These are phyloP conservation scores for Paradoxurus hermaphroditus DNA, from an alignment of 2,113 vertebrate species.

Conservation along the genomic window DNA sequence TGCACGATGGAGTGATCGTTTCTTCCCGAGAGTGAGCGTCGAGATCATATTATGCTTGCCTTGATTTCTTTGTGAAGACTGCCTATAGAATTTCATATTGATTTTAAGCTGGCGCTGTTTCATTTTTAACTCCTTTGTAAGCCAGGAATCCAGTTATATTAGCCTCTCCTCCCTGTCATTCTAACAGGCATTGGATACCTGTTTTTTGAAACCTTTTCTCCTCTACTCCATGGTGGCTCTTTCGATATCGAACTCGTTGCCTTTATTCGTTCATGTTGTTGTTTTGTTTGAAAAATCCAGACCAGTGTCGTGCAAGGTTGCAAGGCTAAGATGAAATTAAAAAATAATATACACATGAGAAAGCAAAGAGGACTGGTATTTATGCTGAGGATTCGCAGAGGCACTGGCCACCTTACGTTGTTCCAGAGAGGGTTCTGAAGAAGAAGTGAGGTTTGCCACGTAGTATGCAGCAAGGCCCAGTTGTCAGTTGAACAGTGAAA, in stretches of 20 bases:
- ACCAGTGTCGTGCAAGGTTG: neutral
- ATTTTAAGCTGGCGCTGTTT: slow-evolving; percentile 66
- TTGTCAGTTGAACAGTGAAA: neutral
- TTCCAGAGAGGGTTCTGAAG: neutral
- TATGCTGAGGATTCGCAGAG: neutral
- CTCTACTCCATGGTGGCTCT: neutral
- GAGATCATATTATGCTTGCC: slow-evolving; percentile 68
- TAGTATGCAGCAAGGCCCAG: neutral
- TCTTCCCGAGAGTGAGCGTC: slow-evolving; percentile 41
- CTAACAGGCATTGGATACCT: neutral
- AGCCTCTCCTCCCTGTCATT: slow-evolving; percentile 28
- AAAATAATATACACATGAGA: neutral
- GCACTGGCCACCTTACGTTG: neutral
- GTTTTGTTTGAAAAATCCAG: neutral
- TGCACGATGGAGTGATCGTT: neutral
- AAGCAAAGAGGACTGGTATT: neutral
- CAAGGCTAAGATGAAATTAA: neutral
- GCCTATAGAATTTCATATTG: slow-evolving; percentile 76
- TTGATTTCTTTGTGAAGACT: slow-evolving; percentile 74
- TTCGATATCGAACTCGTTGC: neutral
- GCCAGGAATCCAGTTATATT: slow-evolving; percentile 39
- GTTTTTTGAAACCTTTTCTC: neutral
- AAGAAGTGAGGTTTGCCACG: neutral
- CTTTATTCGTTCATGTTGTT: neutral
- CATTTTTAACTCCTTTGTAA: slow-evolving; percentile 72